Evolutionary conservation across 2,113 vertebrate species (phyloP).

Genomic region (Trinectes maculatus): DNA sequence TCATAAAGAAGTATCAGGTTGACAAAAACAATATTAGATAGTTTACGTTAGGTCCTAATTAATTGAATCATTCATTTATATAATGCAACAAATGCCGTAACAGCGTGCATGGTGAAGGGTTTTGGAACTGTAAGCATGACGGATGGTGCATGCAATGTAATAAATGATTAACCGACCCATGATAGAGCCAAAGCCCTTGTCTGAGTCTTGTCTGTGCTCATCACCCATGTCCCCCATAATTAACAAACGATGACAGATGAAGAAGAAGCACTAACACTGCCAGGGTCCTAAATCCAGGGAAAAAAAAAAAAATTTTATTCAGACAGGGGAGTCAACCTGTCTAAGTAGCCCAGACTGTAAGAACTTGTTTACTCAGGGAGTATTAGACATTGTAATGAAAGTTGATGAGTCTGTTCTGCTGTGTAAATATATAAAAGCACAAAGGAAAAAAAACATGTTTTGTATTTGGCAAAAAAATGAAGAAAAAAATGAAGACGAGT

Average conservation of each 20-base stretch:
- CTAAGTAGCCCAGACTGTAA: too few species aligned
- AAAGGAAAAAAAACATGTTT: too few species aligned
- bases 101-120: slow-evolving; percentile 5
- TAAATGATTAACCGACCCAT: slow-evolving; percentile 73
- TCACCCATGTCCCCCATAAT: slow-evolving; percentile 52
- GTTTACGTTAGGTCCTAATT: too few species aligned
- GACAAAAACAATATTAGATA: too few species aligned
- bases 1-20: too few species aligned
- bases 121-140: slow-evolving; percentile 45
- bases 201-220: slow-evolving; percentile 45
- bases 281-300: slow-evolving; percentile 63
- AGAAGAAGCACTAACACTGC: slow-evolving; percentile 52
- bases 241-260: slow-evolving; percentile 72
- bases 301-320: slow-evolving; percentile 8
- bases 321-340: too few species aligned
- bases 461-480: too few species aligned
- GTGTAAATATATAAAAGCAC: too few species aligned
- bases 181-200: slow-evolving; percentile 47
- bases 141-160: slow-evolving; percentile 30
- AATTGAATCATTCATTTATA: background rate
- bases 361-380: too few species aligned
- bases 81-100: background rate
- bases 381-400: too few species aligned
- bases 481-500: too few species aligned
- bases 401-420: too few species aligned